Evolutionary conservation across 2,113 vertebrate species (phyloP), one percentile per base, ranked within the genome.

Genomic region (Pygoscelis adeliae): DNA sequence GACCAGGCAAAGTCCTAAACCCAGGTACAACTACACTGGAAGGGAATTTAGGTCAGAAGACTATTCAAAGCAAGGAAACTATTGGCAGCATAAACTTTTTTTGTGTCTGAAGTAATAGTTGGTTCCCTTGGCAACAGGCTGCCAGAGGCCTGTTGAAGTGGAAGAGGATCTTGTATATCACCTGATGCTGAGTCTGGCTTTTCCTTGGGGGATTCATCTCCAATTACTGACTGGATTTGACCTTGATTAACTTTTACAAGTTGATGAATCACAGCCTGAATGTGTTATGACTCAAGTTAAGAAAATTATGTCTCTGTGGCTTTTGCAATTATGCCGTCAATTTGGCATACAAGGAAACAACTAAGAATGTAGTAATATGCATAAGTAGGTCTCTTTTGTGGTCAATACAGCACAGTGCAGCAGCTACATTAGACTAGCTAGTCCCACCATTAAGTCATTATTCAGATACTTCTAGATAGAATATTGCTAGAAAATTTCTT

Each of bases 171-270:
- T 56, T 65, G 42, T 36, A 8, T 62, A 58, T 86, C 84, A 89
- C 63, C 88, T 96, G 92, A n/a, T 89, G 76, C 85, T 25, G 67
- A 87, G 67, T 46, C 81, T 90, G 90, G 27, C 50, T 74, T 74
- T 72, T 78, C 86, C 93, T 55, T 81, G 38, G 88, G 86, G 97
- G n/a, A 86, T 92, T 94, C 47, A 15, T 83, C 79, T 93, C 79
- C 90, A 96, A 74, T 92, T 96, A 95, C 90, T 94, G 83, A 63
- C 67, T 88, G 88, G 71, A 86, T 95, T 86, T 94, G 95, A 91
- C 91, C 96, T 94, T 96, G 93, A 94, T 97, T 96, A 95, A 88
- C 96, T 96, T 88, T 72, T 93, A 81, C 88, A 86, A 90, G 94
- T 46, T 96, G 94, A 94, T 97, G 94, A 93, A 92, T 92, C 93